phyloP scores from a whole-genome alignment of 1,140 invertebrate genomes.

The Sesamia nonagrioides region DNA sequence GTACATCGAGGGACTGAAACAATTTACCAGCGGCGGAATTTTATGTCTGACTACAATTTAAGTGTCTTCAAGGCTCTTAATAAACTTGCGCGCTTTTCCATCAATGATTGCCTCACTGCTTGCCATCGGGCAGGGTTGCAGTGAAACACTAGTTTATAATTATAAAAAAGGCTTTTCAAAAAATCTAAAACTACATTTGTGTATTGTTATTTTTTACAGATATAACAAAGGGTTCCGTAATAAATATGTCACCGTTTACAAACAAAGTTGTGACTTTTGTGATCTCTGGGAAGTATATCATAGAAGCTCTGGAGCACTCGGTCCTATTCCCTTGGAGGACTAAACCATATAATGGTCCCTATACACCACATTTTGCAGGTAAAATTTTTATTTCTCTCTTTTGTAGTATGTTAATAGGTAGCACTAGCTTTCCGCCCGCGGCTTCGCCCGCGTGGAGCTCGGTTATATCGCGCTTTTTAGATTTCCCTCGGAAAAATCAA shows the following conservation, averaged over 20 bases:
- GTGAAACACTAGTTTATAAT: too few relatives aligned
- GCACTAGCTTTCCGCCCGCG: too few relatives aligned
- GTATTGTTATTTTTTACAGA: constrained; percentile 59
- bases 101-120: too few relatives aligned
- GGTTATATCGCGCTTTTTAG: too few relatives aligned
- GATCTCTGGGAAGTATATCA: constrained; percentile 67
- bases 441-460: too few relatives aligned
- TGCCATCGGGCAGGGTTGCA: too few relatives aligned
- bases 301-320: constrained; percentile 66
- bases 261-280: constrained; percentile 68
- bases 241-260: constrained; percentile 73
- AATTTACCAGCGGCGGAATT: too few relatives aligned
- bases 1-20: too few relatives aligned
- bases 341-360: constrained; percentile 69
- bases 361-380: constrained; percentile 77
- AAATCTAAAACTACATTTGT: neutral
- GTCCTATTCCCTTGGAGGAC: constrained; percentile 63
- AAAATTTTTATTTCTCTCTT: constrained; percentile 32
- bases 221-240: constrained; percentile 73
- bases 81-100: too few relatives aligned
- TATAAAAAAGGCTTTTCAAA: neutral
- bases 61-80: too few relatives aligned
- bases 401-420: neutral
- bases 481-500: too few relatives aligned
- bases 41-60: too few relatives aligned